phyloP scores from a whole-genome alignment of 2,888 invertebrate genomes.

The Lithosia quadra region DNA sequence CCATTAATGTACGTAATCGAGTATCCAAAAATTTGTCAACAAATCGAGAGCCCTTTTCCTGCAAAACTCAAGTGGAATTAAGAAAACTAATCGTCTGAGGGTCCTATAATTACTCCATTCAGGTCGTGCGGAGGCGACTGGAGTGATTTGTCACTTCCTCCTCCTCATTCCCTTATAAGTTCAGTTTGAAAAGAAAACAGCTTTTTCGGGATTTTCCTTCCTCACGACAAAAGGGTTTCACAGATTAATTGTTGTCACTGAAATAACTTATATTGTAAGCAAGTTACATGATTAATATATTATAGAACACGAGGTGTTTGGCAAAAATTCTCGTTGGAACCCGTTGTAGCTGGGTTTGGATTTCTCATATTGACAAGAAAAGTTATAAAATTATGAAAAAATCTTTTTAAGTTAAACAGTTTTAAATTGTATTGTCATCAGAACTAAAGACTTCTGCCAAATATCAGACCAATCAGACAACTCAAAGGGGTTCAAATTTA shows the following conservation, averaged over 20 bases:
- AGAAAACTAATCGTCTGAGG: slow-evolving; percentile 1
- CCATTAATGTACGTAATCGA: not conserved
- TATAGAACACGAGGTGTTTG: too few relatives aligned
- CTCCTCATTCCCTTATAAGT: slow-evolving; percentile 20
- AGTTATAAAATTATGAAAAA: too few relatives aligned
- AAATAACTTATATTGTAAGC: not conserved
- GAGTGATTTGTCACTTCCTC: slow-evolving; percentile 34
- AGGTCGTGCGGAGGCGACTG: slow-evolving; percentile 3
- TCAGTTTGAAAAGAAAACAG: slow-evolving; percentile 22
- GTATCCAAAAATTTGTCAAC: not conserved
- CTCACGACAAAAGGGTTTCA: not conserved
- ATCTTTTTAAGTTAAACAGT: too few relatives aligned
- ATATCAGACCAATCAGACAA: too few relatives aligned
- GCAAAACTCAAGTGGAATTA: slow-evolving; percentile 2
- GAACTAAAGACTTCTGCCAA: too few relatives aligned
- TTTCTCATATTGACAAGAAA: too few relatives aligned
- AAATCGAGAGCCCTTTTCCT: not conserved
- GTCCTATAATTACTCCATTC: slow-evolving; percentile 3
- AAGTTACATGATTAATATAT: not conserved
- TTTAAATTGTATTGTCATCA: too few relatives aligned
- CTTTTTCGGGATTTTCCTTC: slow-evolving; percentile 9
- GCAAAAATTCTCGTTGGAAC: too few relatives aligned
- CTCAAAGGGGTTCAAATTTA: too few relatives aligned
- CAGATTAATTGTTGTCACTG: not conserved
- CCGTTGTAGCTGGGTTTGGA: too few relatives aligned